These are phyloP conservation scores for Oligia strigilis DNA, from an alignment of 2,888 invertebrate genomes.

Conservation along the genomic window DNA sequence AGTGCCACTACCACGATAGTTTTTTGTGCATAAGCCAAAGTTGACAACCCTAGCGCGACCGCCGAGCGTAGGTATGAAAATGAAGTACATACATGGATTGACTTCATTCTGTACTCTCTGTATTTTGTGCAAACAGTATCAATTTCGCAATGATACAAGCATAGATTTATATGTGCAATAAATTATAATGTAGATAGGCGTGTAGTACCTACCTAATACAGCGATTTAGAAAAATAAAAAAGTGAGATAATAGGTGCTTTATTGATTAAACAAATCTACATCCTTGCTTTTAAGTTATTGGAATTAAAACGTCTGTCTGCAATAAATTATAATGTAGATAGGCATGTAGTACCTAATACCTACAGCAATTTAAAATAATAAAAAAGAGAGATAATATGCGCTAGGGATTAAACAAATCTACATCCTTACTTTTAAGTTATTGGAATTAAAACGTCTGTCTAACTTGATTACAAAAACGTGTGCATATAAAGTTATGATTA, in stretches of 20 bases:
- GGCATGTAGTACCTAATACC: too few species aligned
- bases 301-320: neutral
- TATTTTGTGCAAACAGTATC: too few species aligned
- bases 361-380: neutral
- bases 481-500: neutral
- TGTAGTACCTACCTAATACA: neutral
- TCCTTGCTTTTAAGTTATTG: neutral
- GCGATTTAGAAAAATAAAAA: slow-evolving; percentile 2
- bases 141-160: neutral
- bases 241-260: neutral
- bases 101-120: too few species aligned
- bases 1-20: too few species aligned
- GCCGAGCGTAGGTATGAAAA: too few species aligned
- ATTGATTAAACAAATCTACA: neutral
- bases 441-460: neutral
- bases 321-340: neutral
- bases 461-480: neutral
- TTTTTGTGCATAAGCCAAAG: too few species aligned
- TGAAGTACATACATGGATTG: too few species aligned
- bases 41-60: too few species aligned
- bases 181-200: neutral
- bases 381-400: neutral
- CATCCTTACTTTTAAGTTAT: neutral
- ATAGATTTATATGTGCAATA: neutral
- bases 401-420: neutral